phyloP scores from a whole-genome alignment of 2,888 invertebrate species.

The Eucriotettix oculatus region DNA sequence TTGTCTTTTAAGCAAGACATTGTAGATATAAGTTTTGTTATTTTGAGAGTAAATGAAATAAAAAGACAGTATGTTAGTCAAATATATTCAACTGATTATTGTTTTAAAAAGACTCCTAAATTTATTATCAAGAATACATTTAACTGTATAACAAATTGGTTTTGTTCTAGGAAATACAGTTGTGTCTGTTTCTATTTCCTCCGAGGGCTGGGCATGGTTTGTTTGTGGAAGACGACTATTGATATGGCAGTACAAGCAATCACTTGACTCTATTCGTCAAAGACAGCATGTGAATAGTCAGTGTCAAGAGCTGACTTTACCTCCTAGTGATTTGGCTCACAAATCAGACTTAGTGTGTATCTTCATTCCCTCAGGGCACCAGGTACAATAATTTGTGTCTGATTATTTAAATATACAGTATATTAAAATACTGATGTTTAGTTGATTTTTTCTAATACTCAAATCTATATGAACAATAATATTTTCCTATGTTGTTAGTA shows the following conservation, averaged over 20 bases:
- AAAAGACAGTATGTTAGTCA: too few relatives aligned
- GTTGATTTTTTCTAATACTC: too few relatives aligned
- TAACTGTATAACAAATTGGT: background rate
- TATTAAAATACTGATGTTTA: too few relatives aligned
- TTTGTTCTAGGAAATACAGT: constrained; percentile 24
- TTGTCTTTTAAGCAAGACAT: too few relatives aligned
- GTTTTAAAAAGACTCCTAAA: too few relatives aligned
- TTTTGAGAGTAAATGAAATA: too few relatives aligned
- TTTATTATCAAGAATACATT: background rate
- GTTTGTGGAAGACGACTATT: constrained; percentile 72
- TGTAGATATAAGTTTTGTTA: too few relatives aligned
- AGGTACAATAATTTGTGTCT: constrained; percentile 21
- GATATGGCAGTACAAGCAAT: constrained; percentile 54
- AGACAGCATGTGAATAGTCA: constrained; percentile 28
- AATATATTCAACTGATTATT: too few relatives aligned
- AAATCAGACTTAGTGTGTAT: constrained; percentile 68
- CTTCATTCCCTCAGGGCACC: constrained; percentile 39
- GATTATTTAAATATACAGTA: background rate
- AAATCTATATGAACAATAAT: too few relatives aligned
- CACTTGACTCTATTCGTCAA: constrained; percentile 1
- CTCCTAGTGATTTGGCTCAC: constrained; percentile 84
- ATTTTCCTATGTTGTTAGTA: too few relatives aligned
- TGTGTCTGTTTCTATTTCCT: constrained; percentile 45
- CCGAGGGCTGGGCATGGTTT: constrained; percentile 65
- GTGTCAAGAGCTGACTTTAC: constrained; percentile 72